phyloP scores from a whole-genome alignment of 2,888 invertebrate species.

The Phengaris arion region DNA sequence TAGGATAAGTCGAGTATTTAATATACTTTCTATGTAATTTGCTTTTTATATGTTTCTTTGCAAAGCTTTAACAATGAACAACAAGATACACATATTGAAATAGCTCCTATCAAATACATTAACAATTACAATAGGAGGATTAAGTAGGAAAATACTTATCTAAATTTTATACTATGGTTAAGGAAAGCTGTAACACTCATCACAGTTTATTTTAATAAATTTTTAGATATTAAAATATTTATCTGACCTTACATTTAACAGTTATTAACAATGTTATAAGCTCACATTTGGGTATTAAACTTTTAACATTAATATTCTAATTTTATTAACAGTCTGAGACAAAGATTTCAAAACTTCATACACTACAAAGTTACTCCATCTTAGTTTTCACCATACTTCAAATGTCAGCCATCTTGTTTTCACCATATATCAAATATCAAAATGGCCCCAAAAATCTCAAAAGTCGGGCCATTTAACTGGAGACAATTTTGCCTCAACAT shows the following conservation, averaged over 20 bases:
- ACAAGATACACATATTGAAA: constrained; percentile 11
- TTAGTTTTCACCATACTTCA: too few relatives aligned
- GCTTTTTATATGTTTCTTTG: background rate
- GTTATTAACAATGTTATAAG: background rate
- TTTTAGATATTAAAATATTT: background rate
- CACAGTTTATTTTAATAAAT: constrained; percentile 8
- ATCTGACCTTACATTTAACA: background rate
- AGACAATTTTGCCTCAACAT: too few relatives aligned
- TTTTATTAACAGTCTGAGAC: background rate
- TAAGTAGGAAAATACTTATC: constrained; percentile 25
- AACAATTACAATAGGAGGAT: background rate
- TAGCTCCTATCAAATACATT: background rate
- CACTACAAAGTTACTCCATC: too few relatives aligned
- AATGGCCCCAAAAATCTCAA: too few relatives aligned
- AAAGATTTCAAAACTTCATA: too few relatives aligned
- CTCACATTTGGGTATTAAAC: background rate
- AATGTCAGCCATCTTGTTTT: too few relatives aligned
- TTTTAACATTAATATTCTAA: background rate
- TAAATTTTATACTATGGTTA: constrained; percentile 18
- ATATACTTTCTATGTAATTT: background rate
- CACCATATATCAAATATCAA: too few relatives aligned
- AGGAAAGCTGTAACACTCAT: constrained; percentile 17
- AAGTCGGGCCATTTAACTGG: too few relatives aligned
- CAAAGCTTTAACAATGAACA: constrained; percentile 9
- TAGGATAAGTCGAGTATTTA: background rate